Percentiles rank a stretch among this genome's conserved stretches.
Evolutionary conservation across 2,888 invertebrate species (phyloP).

Genomic region (Stenolophus ochropezus): DNA sequence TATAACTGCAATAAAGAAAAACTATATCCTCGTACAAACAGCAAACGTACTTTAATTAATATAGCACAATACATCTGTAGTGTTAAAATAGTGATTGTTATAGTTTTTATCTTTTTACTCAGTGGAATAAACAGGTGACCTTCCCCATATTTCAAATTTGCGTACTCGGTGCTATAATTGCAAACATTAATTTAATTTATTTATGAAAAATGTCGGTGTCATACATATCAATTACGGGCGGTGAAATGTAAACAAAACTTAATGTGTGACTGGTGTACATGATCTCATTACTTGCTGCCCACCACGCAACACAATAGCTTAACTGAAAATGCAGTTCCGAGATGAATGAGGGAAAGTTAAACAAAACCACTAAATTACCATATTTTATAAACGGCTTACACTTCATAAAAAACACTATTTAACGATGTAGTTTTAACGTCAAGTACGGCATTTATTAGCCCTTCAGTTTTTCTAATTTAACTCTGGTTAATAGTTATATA

Average conservation of each 20-base stretch:
- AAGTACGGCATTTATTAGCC: background rate
- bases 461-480: background rate
- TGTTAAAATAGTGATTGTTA: background rate
- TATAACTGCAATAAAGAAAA: no score
- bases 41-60: background rate
- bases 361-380: constrained; percentile 22
- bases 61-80: background rate
- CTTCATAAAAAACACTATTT: constrained; percentile 5
- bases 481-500: background rate
- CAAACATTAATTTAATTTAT: constrained; percentile 47
- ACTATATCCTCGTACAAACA: no score
- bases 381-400: constrained; percentile 1
- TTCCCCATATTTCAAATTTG: background rate
- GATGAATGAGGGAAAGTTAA: constrained; percentile 19
- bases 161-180: background rate
- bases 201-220: constrained; percentile 55
- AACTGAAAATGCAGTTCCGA: constrained; percentile 7
- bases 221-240: constrained; percentile 43
- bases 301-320: background rate
- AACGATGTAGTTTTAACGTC: background rate
- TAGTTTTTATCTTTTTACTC: background rate
- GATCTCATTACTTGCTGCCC: constrained; percentile 6
- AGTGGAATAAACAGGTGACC: background rate
- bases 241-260: constrained; percentile 42
- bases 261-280: constrained; percentile 37